A percentile compares a stretch with the other conserved stretches of the same genome.
Evolutionary conservation across 2,113 vertebrate genomes (phyloP).

Genomic region (Euleptes europaea): DNA sequence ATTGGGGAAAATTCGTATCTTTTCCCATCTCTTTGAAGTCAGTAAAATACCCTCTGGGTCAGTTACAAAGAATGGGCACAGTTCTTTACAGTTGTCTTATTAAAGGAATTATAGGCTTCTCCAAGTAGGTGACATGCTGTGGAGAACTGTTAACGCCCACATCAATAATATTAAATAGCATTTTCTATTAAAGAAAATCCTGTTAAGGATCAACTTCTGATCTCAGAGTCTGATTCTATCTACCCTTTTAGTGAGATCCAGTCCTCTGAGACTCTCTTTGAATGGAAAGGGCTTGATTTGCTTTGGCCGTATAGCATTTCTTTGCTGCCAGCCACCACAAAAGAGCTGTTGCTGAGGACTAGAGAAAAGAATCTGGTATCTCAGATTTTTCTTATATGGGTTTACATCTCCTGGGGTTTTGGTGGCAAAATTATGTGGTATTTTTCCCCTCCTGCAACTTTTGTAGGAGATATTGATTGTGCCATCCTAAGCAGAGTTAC

Average conservation of each 20-base stretch:
- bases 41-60: conserved; percentile 42
- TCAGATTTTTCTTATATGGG: conserved; percentile 52
- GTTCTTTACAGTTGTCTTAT: conserved; percentile 50
- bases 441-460: conserved; percentile 38
- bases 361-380: conserved; percentile 53
- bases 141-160: conserved; percentile 42
- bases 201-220: conserved; percentile 64
- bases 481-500: no score
- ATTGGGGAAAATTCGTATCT: conserved; percentile 21
- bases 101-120: conserved; percentile 57
- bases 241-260: conserved; percentile 65
- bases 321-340: conserved; percentile 60
- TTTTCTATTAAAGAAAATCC: conserved; percentile 65
- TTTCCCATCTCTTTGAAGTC: conserved; percentile 61
- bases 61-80: conserved; percentile 42
- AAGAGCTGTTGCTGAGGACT: conserved; percentile 47
- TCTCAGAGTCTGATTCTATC: conserved; percentile 73
- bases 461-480: conserved; percentile 3
- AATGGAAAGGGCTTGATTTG: conserved; percentile 67
- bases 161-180: conserved; percentile 71
- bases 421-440: background rate
- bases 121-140: conserved; percentile 49
- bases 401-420: conserved; percentile 37
- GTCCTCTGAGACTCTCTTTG: conserved; percentile 54
- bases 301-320: conserved; percentile 55